Base-by-base conservation (phyloP, 2,888 invertebrate species). In the Clunio marinus region DNA sequence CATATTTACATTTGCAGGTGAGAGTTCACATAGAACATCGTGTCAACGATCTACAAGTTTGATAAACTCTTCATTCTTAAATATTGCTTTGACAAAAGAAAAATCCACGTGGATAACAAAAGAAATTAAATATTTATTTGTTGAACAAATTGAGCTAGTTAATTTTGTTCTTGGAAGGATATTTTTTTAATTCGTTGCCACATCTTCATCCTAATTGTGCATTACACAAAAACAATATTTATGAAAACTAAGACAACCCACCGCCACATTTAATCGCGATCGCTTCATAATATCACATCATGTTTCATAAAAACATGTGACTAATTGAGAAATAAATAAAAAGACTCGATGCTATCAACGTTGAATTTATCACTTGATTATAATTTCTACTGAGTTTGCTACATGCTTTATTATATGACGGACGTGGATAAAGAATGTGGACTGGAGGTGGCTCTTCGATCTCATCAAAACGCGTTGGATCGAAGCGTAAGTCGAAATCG, bases 381-480 rank as follows among this genome's bases (percentile, higher is more conserved):
- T 46, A 32, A 46, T 46, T 46, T 27, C 46, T n/a, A 46, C 28
- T 25, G 7, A 65, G 25, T 65, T 45, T 55, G 24, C 59, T 68
- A 46, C 58, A 59, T 24, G 68, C 68, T 57, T 24, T 25, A 20
- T 73, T 73, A 25, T 73, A 73, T 10, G 75, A 75, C 28, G 86
- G 86, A 73, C 84, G 83, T 60, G 86, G 86, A 78, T 87, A 86
- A 73, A 86, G 82, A 75, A 87, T 86, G 76, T 86, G 86, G 69
- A 86, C 86, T 69, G 86, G 86, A 66, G 86, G 86, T 55, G 86
- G 86, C 71, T 85, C 84, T 73, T 84, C 83, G 72, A 86, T 81
- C 72, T 83, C 85, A 75, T 87, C 86, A 73, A 86, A 87, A 73
- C 83, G 82, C 73, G 83, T 75, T 8, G 77, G 76, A 75, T 80